Conservation (phyloP, 2,797 vertebrate species). For the Hybognathus amarus region DNA sequence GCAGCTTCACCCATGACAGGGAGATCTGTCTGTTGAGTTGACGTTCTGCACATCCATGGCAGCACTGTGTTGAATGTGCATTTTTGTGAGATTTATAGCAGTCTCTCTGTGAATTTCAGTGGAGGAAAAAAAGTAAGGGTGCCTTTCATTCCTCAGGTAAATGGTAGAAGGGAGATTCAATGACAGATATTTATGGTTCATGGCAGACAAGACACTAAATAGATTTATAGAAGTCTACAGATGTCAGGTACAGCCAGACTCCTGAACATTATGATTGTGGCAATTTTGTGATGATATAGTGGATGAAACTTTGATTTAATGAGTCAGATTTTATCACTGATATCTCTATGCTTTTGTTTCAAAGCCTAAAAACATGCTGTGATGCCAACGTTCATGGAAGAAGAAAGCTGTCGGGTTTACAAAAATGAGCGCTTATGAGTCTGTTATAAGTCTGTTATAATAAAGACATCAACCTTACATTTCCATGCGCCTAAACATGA, state of each 20-base stretch:
- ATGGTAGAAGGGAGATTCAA: constrained; percentile 52
- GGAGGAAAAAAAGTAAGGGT: constrained; percentile 52
- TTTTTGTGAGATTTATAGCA: constrained; percentile 52
- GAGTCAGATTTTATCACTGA: constrained; percentile 43
- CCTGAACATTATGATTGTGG: constrained; percentile 54
- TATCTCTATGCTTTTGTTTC: constrained; percentile 50
- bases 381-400: background rate
- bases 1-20: constrained; percentile 32
- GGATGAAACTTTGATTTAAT: constrained; percentile 57
- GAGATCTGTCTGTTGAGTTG: constrained; percentile 46
- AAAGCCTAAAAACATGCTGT: background rate
- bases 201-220: constrained; percentile 58
- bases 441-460: background rate
- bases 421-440: background rate
- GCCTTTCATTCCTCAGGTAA: constrained; percentile 48
- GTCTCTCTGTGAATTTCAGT: constrained; percentile 45
- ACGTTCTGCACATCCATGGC: constrained; percentile 48
- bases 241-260: constrained; percentile 55
- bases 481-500: background rate
- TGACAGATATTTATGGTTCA: constrained; percentile 60
- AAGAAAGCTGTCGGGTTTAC: background rate
- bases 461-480: background rate
- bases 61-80: constrained; percentile 48
- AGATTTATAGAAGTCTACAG: constrained; percentile 60
- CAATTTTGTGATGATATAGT: constrained; percentile 53